Evolutionary conservation across 2,113 vertebrate species (phyloP), one percentile per base, ranked within the genome.

Genomic region (Physeter macrocephalus): DNA sequence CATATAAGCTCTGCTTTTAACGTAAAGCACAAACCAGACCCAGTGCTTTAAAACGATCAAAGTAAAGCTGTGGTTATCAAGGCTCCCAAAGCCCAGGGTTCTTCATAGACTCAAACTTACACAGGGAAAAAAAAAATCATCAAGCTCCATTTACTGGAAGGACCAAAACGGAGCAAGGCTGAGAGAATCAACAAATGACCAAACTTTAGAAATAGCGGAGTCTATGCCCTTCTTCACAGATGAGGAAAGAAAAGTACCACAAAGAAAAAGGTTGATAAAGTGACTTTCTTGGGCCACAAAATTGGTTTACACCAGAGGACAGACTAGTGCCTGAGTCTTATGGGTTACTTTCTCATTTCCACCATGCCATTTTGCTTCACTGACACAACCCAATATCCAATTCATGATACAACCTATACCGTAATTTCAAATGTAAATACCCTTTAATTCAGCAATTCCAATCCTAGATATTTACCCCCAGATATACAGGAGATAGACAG

Each of bases 111-210:
- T 86, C 49, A 90, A 94, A 92, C 20, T 15, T 0, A 2, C 0
- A 71, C 0, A 31, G 0, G 34, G n/a, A 21, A 0, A 1, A 10
- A 31, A 66, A 64, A 66, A 83, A 49, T 23, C 59, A 90, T 54
- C 85, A 96, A 94, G 67, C n/a, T 29, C 34, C 2, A 7, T 15
- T 97, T 96, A 90, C 97, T 93, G 88, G 90, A 96, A 97, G 54
- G 17, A 83, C 71, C 69, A 91, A 64, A 80, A 54, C 49, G 54
- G 13, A 91, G 46, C 54, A 57, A 89, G 25, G 93, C 41, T 78
- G 52, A 80, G 62, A 89, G 46, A 93, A 96, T 59, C 57, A 96
- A 74, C 90, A 80, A 93, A 94, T 86, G 39, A 82, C 43, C 61
- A 92, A 97, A 92, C 67, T 80, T 80, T 27, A 89, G 74, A 95